Evolutionary conservation across 2,888 invertebrate species (phyloP).

Genomic region (Petrolisthes manimaculis): DNA sequence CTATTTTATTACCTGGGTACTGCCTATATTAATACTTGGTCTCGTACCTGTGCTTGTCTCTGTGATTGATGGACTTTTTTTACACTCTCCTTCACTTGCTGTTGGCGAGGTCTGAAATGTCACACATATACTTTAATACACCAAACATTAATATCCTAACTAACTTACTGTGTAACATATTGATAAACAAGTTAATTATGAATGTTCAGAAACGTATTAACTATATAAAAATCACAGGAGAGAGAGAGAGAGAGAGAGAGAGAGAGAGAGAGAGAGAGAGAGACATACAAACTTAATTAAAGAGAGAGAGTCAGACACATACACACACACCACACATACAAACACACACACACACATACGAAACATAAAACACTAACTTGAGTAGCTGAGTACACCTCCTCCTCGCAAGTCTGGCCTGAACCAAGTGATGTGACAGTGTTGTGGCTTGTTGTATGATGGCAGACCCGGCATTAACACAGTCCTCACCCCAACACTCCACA

Average conservation of each 20-base stretch:
- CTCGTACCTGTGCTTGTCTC: constrained; percentile 12
- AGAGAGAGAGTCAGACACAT: too few species aligned
- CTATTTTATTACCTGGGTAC: not conserved
- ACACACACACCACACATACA: not conserved
- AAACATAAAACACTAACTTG: constrained; percentile 5
- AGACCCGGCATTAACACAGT: constrained; percentile 36
- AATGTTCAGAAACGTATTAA: too few species aligned
- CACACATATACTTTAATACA: not conserved
- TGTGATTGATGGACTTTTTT: constrained; percentile 12
- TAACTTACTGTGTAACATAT: too few species aligned
- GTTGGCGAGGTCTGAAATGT: constrained; percentile 26
- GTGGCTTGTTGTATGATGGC: constrained; percentile 25
- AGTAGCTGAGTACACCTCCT: constrained; percentile 15
- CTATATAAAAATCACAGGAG: too few species aligned
- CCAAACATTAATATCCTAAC: too few species aligned
- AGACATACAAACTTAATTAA: too few species aligned
- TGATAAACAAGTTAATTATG: too few species aligned
- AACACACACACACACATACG: not conserved
- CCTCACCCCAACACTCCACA: constrained; percentile 46
- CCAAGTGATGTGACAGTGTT: constrained; percentile 23
- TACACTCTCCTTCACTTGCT: constrained; percentile 37
- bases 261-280: too few species aligned
- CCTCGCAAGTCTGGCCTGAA: constrained; percentile 29
- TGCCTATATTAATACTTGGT: not conserved
- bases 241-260: too few species aligned